Percentiles rank a stretch among this genome's conserved stretches.
Evolutionary conservation across 2,888 invertebrate species (phyloP).

Genomic region (Limnephilus auricula): DNA sequence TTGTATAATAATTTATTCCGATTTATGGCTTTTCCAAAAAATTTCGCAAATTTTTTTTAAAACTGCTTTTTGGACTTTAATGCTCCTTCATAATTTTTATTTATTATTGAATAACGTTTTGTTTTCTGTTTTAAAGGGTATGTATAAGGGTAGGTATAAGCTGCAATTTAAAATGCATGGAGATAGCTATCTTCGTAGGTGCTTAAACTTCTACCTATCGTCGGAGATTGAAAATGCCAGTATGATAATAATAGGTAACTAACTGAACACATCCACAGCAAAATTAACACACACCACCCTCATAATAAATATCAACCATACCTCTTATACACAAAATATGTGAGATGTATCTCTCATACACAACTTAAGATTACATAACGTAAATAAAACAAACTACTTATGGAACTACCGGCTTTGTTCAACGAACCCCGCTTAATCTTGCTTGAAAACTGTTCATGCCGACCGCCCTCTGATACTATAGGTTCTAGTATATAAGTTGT

Average conservation of each 20-base stretch:
- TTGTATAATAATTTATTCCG: no score
- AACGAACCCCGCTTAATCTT: constrained; percentile 18
- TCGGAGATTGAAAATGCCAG: background rate
- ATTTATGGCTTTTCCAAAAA: no score
- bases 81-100: no score
- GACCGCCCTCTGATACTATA: background rate
- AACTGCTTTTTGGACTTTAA: no score
- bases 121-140: background rate
- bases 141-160: background rate
- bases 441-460: background rate
- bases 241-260: background rate
- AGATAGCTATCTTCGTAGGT: background rate
- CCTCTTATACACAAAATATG: background rate
- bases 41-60: no score
- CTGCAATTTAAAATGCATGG: background rate
- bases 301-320: background rate
- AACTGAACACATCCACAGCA: background rate
- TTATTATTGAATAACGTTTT: background rate
- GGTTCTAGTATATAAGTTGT: background rate
- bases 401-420: background rate
- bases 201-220: background rate
- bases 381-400: background rate
- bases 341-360: background rate
- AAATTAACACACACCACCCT: background rate
- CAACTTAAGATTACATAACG: background rate